A percentile compares a stretch with the other conserved stretches of the same genome.
Conservation (phyloP, 30 jellyfish, hydroid and myxozoan species). For the Chironex yamaguchii region DNA sequence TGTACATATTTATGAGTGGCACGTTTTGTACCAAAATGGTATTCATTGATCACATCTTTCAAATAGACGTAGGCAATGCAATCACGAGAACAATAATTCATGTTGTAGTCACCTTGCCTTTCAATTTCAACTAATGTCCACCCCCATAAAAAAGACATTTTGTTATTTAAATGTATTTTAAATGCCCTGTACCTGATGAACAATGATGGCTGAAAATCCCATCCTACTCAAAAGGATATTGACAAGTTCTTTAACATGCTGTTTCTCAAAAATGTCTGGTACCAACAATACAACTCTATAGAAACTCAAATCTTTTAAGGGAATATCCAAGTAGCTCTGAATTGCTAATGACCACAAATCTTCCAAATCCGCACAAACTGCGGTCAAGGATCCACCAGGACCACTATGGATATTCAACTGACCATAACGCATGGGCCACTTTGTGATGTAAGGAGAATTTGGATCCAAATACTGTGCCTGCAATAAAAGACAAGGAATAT, state of each 20-base stretch:
- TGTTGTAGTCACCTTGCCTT: no score
- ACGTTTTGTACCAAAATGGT: no score
- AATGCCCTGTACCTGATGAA: constrained; percentile 94
- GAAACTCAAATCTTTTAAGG: constrained; percentile 83
- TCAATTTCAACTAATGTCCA: no score
- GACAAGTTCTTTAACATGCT: constrained; percentile 77
- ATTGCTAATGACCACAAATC: constrained; percentile 92
- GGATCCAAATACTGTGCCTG: constrained; percentile 95
- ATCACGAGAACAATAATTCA: no score
- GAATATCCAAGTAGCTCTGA: constrained; percentile 90
- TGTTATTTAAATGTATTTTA: no score
- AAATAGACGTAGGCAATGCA: no score
- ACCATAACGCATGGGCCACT: constrained; percentile 93
- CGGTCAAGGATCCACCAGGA: constrained; percentile 87
- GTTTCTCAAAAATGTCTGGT: constrained; percentile 86
- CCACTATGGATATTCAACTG: constrained; percentile 83
- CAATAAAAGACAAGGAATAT: background rate
- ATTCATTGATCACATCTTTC: no score
- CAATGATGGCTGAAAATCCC: constrained; percentile 86
- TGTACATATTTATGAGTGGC: no score
- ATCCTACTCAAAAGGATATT: constrained; percentile 78
- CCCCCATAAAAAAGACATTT: background rate
- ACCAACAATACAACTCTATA: constrained; percentile 90
- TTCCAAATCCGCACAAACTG: constrained; percentile 86
- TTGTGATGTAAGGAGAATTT: constrained; percentile 81